phyloP scores from a whole-genome alignment of 2,113 vertebrate genomes.

The Tychaedon coryphoeus region DNA sequence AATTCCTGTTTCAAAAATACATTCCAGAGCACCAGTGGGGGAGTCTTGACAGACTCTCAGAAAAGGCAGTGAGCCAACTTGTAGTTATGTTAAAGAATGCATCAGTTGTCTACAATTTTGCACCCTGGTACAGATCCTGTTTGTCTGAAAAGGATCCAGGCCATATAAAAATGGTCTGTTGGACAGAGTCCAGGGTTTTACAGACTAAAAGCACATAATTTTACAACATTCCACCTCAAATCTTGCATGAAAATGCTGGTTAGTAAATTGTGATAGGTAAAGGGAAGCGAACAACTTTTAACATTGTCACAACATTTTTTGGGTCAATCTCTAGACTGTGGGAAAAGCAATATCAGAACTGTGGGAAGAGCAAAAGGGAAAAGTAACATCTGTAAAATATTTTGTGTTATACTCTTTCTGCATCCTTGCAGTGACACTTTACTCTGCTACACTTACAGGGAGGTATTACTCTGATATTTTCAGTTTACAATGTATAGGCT shows the following conservation, averaged over 20 bases:
- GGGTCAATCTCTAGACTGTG: background rate
- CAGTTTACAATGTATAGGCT: background rate
- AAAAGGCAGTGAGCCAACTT: background rate
- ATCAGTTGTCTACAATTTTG: conserved; percentile 52
- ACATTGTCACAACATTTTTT: background rate
- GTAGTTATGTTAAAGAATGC: conserved; percentile 54
- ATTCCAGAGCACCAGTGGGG: background rate
- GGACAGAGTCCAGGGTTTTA: conserved; percentile 34
- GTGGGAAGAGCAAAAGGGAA: background rate
- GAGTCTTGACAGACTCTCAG: conserved; percentile 23
- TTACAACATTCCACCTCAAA: conserved; percentile 40
- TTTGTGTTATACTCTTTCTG: background rate
- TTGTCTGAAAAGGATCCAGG: conserved; percentile 56
- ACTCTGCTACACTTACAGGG: background rate
- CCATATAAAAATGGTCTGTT: conserved; percentile 2
- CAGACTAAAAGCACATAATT: conserved; percentile 12
- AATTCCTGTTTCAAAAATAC: background rate
- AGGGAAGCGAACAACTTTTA: background rate
- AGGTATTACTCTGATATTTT: background rate
- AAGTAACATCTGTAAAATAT: background rate
- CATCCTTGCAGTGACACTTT: background rate
- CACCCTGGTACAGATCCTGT: conserved; percentile 36
- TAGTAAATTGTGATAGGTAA: conserved; percentile 13
- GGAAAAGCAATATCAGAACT: background rate
- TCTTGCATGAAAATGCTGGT: conserved; percentile 35